phyloP scores from a whole-genome alignment of 2,797 vertebrate species.

The Melanotaenia pygmaea region DNA sequence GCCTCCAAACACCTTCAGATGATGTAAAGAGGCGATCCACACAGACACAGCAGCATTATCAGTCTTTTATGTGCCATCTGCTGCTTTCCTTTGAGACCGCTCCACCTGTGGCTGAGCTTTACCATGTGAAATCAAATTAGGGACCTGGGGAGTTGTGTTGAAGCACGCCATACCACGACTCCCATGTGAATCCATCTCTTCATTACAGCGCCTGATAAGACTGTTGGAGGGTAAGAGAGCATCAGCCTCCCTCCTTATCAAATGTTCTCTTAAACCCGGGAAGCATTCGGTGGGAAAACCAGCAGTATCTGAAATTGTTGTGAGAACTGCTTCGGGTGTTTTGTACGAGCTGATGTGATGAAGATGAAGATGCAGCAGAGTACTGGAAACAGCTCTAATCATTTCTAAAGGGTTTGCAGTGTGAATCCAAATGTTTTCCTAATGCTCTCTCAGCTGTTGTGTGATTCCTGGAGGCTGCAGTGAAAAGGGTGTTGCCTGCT shows the following conservation, averaged over 20 bases:
- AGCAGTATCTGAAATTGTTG: conserved; percentile 2
- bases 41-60: conserved; percentile 1
- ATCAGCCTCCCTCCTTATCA: conserved; percentile 39
- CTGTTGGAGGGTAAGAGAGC: conserved; percentile 5
- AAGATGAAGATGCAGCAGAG: neutral
- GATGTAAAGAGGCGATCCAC: conserved; percentile 6
- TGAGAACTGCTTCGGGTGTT: neutral
- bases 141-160: conserved; percentile 24
- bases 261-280: conserved; percentile 11
- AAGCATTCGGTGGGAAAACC: conserved; percentile 53
- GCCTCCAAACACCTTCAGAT: neutral
- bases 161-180: conserved; percentile 45
- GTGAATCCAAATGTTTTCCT: neutral
- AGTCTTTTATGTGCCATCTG: conserved; percentile 8
- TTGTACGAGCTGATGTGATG: neutral
- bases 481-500: conserved; percentile 24
- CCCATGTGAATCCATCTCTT: conserved; percentile 59
- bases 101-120: conserved; percentile 55
- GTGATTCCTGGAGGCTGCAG: conserved; percentile 42
- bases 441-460: conserved; percentile 18
- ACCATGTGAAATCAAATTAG: conserved; percentile 38
- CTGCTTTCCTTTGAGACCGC: conserved; percentile 12
- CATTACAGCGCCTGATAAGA: conserved; percentile 56
- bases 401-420: neutral
- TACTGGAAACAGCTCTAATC: neutral